Conservation (phyloP, 2,113 vertebrate species). For the Smithornis capensis region DNA sequence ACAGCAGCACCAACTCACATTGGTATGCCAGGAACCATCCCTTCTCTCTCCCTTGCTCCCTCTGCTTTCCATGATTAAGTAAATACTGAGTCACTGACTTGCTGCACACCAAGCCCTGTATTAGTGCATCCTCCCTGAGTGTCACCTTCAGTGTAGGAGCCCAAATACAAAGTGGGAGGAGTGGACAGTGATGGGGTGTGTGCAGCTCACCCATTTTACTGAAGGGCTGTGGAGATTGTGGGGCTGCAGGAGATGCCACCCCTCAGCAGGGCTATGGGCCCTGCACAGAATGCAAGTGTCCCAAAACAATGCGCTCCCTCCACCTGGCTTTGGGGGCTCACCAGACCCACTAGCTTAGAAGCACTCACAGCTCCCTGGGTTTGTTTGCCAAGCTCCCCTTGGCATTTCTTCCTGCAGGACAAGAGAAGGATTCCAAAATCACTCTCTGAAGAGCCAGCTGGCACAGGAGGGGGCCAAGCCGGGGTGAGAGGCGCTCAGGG, state of each 20-base stretch:
- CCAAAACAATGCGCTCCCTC: rapidly evolving
- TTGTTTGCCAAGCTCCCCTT: not conserved
- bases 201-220: not conserved
- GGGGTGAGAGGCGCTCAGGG: not conserved
- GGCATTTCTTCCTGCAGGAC: rapidly evolving
- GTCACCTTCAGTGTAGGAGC: rapidly evolving
- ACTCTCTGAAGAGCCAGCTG: not conserved
- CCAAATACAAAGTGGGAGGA: not conserved
- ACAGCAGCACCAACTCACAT: not conserved
- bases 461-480: rapidly evolving
- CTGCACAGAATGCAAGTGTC: not conserved
- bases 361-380: not conserved
- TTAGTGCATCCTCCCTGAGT: rapidly evolving
- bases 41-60: not conserved
- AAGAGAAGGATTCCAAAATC: not conserved
- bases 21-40: not conserved
- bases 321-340: rapidly evolving
- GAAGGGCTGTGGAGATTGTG: not conserved
- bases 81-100: not conserved
- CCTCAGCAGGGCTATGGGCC: rapidly evolving
- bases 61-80: not conserved
- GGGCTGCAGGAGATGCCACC: not conserved
- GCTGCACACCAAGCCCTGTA: not conserved
- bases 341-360: not conserved
- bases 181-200: rapidly evolving